A percentile compares a stretch with the other conserved stretches of the same genome.
These are phyloP conservation scores for Melinaea marsaeus DNA, from an alignment of 2,888 invertebrate genomes.

Conservation along the genomic window DNA sequence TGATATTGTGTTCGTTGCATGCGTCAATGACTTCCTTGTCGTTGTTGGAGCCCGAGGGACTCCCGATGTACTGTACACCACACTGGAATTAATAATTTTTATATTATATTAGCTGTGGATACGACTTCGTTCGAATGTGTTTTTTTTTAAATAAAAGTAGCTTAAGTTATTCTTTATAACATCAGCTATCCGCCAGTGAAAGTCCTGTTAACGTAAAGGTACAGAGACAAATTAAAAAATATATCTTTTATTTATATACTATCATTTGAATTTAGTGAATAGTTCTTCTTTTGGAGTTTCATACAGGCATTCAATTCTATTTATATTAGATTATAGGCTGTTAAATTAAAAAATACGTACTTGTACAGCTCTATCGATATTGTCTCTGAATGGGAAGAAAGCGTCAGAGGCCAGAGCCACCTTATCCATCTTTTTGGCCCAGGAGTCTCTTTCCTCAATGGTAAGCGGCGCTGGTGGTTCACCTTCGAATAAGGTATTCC, in stretches of 20 bases:
- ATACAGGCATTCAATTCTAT: no score
- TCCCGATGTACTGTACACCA: conserved; percentile 95
- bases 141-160: no score
- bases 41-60: conserved; percentile 96
- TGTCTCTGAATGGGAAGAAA: conserved; percentile 99
- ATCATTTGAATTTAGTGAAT: no score
- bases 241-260: no score
- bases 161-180: no score
- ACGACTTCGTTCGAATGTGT: no score
- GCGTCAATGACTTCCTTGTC: conserved; percentile 93
- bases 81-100: conserved; percentile 78
- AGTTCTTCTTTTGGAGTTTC: no score
- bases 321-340: no score
- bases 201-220: no score
- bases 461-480: conserved; percentile 82
- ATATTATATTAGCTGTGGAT: no score
- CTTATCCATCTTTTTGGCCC: conserved; percentile 83
- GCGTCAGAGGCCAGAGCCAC: conserved; percentile 97
- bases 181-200: no score
- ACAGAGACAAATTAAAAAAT: no score
- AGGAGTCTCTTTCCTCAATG: conserved; percentile 80
- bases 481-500: conserved; percentile 84
- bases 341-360: conserved; percentile 63
- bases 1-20: conserved; percentile 93
- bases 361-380: conserved; percentile 93